phyloP scores from a whole-genome alignment of 2,888 invertebrate genomes.

The Lithophane leautieri region DNA sequence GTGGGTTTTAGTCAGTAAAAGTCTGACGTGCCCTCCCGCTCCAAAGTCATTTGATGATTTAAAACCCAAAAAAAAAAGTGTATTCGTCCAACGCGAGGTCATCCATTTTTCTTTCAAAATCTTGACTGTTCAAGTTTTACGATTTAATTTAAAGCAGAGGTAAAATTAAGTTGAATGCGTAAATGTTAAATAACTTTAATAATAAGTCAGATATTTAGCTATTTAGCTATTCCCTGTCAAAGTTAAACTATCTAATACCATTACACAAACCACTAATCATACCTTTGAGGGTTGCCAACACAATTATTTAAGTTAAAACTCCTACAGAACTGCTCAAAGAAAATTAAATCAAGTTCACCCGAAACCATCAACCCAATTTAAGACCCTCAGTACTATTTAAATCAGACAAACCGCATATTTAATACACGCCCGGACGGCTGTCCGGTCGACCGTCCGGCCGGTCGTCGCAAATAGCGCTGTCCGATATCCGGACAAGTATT shows the following conservation, averaged over 20 bases:
- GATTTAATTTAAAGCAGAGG: not conserved
- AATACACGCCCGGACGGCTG: slow-evolving; percentile 31
- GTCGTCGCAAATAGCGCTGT: slow-evolving; percentile 49
- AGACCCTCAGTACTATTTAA: slow-evolving; percentile 39
- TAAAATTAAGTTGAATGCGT: no score
- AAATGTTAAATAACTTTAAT: not conserved
- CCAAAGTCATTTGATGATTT: no score
- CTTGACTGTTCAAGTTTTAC: not conserved
- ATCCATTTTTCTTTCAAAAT: not conserved
- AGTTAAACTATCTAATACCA: slow-evolving; percentile 12
- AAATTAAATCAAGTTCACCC: slow-evolving; percentile 27
- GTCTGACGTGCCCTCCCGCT: no score
- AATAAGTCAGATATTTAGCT: not conserved
- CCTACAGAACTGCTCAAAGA: not conserved
- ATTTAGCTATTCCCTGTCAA: not conserved
- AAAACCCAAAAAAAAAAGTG: no score
- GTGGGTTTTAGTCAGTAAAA: no score
- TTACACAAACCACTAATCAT: slow-evolving; percentile 5
- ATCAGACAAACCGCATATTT: slow-evolving; percentile 58
- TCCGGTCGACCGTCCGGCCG: slow-evolving; percentile 9
- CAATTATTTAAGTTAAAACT: slow-evolving; percentile 22
- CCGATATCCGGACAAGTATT: slow-evolving; percentile 50
- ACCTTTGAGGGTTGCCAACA: slow-evolving; percentile 6
- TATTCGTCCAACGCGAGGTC: not conserved
- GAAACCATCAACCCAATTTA: slow-evolving; percentile 15